Evolutionary conservation across 2,113 vertebrate genomes (phyloP), one percentile per base, ranked within the genome.

Genomic region (Seriola quinqueradiata): DNA sequence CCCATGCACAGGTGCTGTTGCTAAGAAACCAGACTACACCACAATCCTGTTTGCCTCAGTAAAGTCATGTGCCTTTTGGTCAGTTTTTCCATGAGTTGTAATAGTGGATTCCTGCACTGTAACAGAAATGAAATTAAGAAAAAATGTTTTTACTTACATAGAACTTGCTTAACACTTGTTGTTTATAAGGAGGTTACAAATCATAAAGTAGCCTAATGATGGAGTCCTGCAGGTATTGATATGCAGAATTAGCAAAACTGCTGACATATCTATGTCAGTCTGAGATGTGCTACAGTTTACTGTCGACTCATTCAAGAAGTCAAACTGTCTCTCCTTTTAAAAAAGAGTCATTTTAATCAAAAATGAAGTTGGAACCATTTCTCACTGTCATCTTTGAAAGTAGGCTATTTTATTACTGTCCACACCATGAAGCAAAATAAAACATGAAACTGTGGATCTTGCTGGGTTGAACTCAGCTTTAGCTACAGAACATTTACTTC

Each of bases 1-100:
- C 23, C 58, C 13, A 34, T 42, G 40, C 36, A 48, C 40, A 86
- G 71, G 64, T 82, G 71, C 52, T 66, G 46, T 83, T 85, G 77
- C 79, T 74, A 50, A 75, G 74, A 60, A 65, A 84, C 69, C 8
- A 42, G 3, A 32, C 50, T 16, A 42, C 38, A 64, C 70, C 44
- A 23, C 46, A 79, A 34, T 60, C 64, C n/a, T 72, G 28, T 69
- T 42, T 70, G 50, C 17, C 57, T 54, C 8, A 48, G 42, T 65
- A 46, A 54, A 77, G 66, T 66, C 72, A 77, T 81, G 36, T 40
- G 74, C 40, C 32, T 40, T 60, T 48, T 44, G 14, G 34, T 75
- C 36, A 72, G 5, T 57, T 70, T 80, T 82, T 75, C 38, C 46
- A 28, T 57, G 46, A 48, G 34, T 71, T 44, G 14, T 28, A 52